phyloP scores from a whole-genome alignment of 2,113 vertebrate genomes.

The Notothenia rossii region DNA sequence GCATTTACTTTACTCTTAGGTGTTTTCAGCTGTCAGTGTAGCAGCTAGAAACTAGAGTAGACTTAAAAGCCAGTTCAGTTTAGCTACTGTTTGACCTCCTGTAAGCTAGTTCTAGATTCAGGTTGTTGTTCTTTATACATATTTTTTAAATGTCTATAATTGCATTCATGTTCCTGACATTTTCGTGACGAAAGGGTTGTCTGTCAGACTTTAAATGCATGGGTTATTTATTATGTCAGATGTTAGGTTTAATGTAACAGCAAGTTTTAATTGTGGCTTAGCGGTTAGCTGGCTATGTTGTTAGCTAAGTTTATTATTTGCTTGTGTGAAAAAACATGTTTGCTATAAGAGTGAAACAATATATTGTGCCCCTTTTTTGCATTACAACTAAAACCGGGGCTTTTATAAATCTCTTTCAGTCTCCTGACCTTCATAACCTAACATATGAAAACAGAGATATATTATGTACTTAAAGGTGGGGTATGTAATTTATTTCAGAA shows the following conservation, averaged over 20 bases:
- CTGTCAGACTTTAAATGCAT: neutral
- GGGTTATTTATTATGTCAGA: neutral
- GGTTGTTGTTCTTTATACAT: neutral
- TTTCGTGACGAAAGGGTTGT: neutral
- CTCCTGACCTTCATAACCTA: too few species aligned
- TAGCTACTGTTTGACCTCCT: constrained; percentile 24
- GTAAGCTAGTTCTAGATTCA: constrained; percentile 23
- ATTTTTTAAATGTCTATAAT: too few species aligned
- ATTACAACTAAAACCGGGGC: too few species aligned
- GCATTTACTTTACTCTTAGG: fast-evolving
- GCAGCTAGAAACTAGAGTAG: neutral
- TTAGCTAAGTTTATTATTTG: neutral
- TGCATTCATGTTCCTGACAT: neutral
- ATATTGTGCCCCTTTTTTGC: too few species aligned
- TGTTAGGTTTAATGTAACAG: neutral
- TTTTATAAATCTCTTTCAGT: too few species aligned
- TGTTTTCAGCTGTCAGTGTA: too few species aligned
- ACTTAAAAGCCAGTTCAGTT: neutral
- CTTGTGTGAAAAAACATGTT: neutral
- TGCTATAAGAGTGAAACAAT: too few species aligned
- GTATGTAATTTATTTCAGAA: too few species aligned
- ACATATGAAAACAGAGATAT: too few species aligned
- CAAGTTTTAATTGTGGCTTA: neutral
- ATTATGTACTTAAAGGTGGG: too few species aligned
- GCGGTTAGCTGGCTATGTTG: neutral